Conservation (phyloP, 2,113 vertebrate genomes). For the Xiphophorus hellerii region DNA sequence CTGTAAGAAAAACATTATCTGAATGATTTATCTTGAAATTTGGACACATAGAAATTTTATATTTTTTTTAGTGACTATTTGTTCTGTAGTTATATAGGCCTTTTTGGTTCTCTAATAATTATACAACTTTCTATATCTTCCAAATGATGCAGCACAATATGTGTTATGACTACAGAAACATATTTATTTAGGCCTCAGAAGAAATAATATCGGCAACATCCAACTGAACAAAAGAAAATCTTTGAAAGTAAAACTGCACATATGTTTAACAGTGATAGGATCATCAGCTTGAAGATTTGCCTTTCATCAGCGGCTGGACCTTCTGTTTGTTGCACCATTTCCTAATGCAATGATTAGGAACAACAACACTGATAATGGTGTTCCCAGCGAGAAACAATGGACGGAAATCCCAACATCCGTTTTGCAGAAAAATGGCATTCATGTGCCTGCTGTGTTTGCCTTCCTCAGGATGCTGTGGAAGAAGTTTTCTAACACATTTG, state of each 20-base stretch:
- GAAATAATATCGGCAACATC: neutral
- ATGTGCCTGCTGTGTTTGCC: conserved; percentile 63
- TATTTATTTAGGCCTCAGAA: neutral
- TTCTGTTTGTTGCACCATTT: conserved; percentile 73
- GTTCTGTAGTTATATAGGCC: neutral
- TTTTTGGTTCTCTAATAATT: neutral
- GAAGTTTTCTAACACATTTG: conserved; percentile 69
- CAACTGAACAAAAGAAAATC: neutral
- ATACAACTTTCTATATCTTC: neutral
- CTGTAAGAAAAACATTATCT: neutral
- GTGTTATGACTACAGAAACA: neutral
- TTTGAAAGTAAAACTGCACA: neutral
- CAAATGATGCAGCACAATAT: neutral
- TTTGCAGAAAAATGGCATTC: conserved; percentile 75
- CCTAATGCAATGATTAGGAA: conserved; percentile 75
- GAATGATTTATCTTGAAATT: neutral
- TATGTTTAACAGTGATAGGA: conserved; percentile 14
- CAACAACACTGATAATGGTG: conserved; percentile 73
- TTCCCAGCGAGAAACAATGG: conserved; percentile 79
- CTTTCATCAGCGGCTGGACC: conserved; percentile 65
- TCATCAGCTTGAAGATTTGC: conserved; percentile 59
- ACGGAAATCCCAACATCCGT: conserved; percentile 78
- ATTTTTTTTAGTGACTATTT: neutral
- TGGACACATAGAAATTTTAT: neutral
- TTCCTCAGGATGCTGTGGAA: conserved; percentile 69